A percentile compares a stretch with the other conserved stretches of the same genome.
phyloP scores from a whole-genome alignment of 2,797 vertebrate species.

The Potorous gilbertii region DNA sequence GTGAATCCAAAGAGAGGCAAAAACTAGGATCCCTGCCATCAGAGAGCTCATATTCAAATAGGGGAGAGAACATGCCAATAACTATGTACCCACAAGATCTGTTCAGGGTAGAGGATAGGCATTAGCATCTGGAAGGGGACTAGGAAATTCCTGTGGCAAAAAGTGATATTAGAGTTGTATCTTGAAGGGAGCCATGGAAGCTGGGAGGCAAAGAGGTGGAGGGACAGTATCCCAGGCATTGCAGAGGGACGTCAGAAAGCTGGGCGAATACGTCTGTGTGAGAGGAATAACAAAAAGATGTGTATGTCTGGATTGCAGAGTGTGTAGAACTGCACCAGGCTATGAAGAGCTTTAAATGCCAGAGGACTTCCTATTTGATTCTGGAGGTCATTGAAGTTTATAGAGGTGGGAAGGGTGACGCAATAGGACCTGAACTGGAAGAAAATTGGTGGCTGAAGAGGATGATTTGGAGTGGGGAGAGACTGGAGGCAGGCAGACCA shows the following conservation, averaged over 20 bases:
- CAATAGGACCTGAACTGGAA: background rate
- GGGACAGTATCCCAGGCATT: background rate
- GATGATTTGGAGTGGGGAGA: background rate
- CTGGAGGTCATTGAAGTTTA: background rate
- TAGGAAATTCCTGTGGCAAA: background rate
- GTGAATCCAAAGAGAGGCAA: background rate
- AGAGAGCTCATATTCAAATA: background rate
- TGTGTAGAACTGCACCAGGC: background rate
- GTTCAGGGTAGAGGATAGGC: background rate
- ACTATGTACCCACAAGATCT: background rate
- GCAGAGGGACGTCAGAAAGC: background rate
- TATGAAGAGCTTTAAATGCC: background rate
- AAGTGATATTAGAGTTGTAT: background rate
- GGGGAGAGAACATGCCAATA: background rate
- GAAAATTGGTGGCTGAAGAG: background rate
- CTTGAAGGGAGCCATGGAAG: background rate
- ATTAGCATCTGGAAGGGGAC: background rate
- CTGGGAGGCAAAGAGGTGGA: background rate
- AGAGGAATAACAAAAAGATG: background rate
- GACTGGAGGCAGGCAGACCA: background rate
- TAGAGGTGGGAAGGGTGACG: background rate
- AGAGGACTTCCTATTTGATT: background rate
- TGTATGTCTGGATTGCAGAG: background rate
- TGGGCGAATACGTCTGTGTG: background rate
- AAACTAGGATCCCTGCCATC: background rate